Evolutionary conservation across 2,113 vertebrate species (phyloP).

Genomic region (Zootoca vivipara): DNA sequence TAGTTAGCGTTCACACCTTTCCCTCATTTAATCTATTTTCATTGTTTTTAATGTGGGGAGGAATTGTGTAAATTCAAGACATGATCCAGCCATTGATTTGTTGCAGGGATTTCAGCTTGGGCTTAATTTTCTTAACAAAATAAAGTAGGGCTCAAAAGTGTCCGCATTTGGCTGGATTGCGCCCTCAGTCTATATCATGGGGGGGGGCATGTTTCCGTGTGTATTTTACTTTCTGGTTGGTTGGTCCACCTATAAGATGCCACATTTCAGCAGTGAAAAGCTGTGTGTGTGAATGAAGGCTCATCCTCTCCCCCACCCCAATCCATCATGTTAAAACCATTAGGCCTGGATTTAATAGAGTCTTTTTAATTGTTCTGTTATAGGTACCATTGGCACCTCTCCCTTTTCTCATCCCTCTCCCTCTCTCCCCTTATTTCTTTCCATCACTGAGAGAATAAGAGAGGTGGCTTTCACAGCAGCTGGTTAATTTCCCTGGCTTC

Average conservation of each 20-base stretch:
- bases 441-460: slow-evolving; percentile 69
- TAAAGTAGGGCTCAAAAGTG: not conserved
- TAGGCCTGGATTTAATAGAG: slow-evolving; percentile 58
- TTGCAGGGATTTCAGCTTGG: not conserved
- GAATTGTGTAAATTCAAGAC: not conserved
- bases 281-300: slow-evolving; percentile 51
- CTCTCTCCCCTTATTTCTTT: slow-evolving; percentile 56
- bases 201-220: not conserved
- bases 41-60: not conserved
- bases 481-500: slow-evolving; percentile 87
- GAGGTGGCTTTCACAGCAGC: slow-evolving; percentile 85
- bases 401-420: slow-evolving; percentile 50
- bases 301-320: slow-evolving; percentile 39
- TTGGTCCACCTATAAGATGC: not conserved
- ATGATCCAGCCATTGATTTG: not conserved
- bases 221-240: slow-evolving; percentile 9
- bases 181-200: not conserved
- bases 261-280: slow-evolving; percentile 44
- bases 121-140: not conserved
- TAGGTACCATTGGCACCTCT: slow-evolving; percentile 71
- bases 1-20: not conserved
- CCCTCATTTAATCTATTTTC: slow-evolving; percentile 13
- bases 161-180: not conserved
- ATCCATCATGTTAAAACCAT: slow-evolving; percentile 57
- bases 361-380: slow-evolving; percentile 69